phyloP scores from a whole-genome alignment of 2,888 invertebrate genomes.

The Antitype chi region DNA sequence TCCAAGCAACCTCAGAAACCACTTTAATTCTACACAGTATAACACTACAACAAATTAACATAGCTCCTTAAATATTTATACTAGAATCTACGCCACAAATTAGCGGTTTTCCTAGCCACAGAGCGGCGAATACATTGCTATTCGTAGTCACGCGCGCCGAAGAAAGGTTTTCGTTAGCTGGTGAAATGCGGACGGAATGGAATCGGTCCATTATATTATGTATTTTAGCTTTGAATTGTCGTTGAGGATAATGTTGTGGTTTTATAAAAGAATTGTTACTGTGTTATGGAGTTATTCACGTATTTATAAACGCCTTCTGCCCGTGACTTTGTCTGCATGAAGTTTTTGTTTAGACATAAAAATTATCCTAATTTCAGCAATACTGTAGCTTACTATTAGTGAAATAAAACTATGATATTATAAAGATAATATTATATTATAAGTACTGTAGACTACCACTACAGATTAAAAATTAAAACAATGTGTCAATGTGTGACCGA shows the following conservation, averaged over 20 bases:
- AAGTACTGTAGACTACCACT: no score
- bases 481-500: no score
- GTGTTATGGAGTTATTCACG: conserved; percentile 14
- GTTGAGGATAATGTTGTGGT: conserved; percentile 40
- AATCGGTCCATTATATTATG: conserved; percentile 62
- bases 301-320: no score
- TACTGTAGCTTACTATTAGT: no score
- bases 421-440: no score
- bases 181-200: conserved; percentile 66
- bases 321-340: no score
- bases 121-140: conserved; percentile 62
- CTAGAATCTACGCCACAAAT: conserved; percentile 47
- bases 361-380: no score
- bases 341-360: no score
- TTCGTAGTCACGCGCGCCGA: conserved; percentile 66
- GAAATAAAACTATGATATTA: no score
- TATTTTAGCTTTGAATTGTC: conserved; percentile 61
- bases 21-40: conserved; percentile 24
- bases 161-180: conserved; percentile 69
- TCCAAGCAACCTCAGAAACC: neutral
- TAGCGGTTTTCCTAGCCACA: conserved; percentile 58
- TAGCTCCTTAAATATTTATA: conserved; percentile 44
- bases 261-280: conserved; percentile 46
- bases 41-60: conserved; percentile 36
- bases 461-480: no score